phyloP scores from a whole-genome alignment of 2,888 invertebrate species.

The Lypha dubia region DNA sequence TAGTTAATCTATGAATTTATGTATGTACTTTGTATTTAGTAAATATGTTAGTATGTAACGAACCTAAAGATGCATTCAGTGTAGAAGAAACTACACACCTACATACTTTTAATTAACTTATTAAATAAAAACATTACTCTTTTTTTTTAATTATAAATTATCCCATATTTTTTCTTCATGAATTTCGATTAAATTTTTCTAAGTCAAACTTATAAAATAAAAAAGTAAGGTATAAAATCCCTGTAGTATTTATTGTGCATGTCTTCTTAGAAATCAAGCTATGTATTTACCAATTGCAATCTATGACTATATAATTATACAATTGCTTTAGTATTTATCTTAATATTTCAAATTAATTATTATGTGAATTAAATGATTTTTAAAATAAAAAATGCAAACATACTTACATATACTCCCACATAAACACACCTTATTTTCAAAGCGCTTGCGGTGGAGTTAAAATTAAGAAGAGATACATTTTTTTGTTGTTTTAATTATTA shows the following conservation, averaged over 20 bases:
- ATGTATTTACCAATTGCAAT: slow-evolving; percentile 69
- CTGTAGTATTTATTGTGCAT: slow-evolving; percentile 69
- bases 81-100: slow-evolving; percentile 34
- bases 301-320: slow-evolving; percentile 58
- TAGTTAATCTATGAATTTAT: slow-evolving; percentile 21
- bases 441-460: slow-evolving; percentile 26
- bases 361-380: slow-evolving; percentile 63
- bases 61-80: slow-evolving; percentile 44
- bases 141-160: slow-evolving; percentile 40
- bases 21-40: slow-evolving; percentile 2
- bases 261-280: slow-evolving; percentile 70
- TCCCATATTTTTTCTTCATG: neutral
- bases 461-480: too few species aligned
- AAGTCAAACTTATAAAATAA: slow-evolving; percentile 41
- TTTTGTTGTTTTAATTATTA: too few species aligned
- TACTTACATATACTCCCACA: too few species aligned
- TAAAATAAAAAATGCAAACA: slow-evolving; percentile 37
- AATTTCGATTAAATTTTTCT: slow-evolving; percentile 45
- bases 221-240: slow-evolving; percentile 42
- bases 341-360: slow-evolving; percentile 66
- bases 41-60: neutral
- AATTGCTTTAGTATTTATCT: slow-evolving; percentile 67
- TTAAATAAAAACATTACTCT: too few species aligned
- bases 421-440: slow-evolving; percentile 1
- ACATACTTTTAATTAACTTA: slow-evolving; percentile 31